Evolutionary conservation across 1,140 invertebrate genomes (phyloP).

Genomic region (Andrena cerasifolii): DNA sequence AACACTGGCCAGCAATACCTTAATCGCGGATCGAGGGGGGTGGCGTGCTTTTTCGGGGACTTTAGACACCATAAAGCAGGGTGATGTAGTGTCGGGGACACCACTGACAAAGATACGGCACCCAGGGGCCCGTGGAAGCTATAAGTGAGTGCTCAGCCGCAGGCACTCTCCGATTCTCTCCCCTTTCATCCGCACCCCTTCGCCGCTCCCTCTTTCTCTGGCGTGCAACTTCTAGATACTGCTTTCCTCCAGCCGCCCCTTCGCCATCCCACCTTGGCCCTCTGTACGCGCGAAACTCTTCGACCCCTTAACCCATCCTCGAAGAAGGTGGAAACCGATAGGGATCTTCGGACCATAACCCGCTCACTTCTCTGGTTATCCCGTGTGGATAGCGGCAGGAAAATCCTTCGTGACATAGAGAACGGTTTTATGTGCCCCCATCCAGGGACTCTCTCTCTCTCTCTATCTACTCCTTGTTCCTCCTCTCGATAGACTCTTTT

Average conservation of each 20-base stretch:
- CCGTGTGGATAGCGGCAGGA: conserved; percentile 39
- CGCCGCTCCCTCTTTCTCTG: too few relatives aligned
- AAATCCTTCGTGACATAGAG: conserved; percentile 44
- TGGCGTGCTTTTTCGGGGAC: conserved; percentile 37
- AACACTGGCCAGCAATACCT: conserved; percentile 30
- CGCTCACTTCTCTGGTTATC: conserved; percentile 51
- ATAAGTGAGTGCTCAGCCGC: conserved; percentile 61
- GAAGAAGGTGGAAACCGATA: conserved; percentile 48
- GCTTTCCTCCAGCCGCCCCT: conserved; percentile 23
- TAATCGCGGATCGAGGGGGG: conserved; percentile 37
- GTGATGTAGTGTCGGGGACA: conserved; percentile 62
- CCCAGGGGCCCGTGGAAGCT: conserved; percentile 50
- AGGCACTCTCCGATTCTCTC: conserved; percentile 44
- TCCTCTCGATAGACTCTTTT: not conserved
- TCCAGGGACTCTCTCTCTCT: not conserved
- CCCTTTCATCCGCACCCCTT: conserved; percentile 19
- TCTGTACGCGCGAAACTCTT: conserved; percentile 1
- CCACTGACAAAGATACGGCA: conserved; percentile 60
- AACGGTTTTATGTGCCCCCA: conserved; percentile 28
- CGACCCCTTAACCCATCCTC: conserved; percentile 38
- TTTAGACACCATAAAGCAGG: conserved; percentile 59
- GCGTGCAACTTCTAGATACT: conserved; percentile 46
- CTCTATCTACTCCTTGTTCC: not conserved
- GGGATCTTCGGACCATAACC: conserved; percentile 54
- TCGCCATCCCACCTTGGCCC: not conserved